Base-by-base conservation (phyloP, 2,113 vertebrate genomes). In the Hoplias malabaricus region DNA sequence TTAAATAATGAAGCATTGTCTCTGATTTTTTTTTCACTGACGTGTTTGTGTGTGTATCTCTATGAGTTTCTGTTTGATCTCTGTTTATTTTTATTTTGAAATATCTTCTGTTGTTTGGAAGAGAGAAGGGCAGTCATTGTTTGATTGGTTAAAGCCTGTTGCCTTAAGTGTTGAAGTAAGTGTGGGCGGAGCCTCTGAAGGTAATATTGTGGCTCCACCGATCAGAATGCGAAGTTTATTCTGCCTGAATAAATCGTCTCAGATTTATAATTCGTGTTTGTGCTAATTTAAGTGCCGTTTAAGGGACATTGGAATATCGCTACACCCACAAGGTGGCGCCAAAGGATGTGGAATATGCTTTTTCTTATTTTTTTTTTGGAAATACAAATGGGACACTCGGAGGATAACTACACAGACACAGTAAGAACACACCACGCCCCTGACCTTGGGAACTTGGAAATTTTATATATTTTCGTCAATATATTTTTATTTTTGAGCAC, bases 161-260 rank as follows among this genome's bases (percentile, higher is more conserved):
- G 79, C 66, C 50, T 76, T 72, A 79, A 67, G 56, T 23, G 59
- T 66, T 31, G 40, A 70, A 23, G 31, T 19, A 46, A 33, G 33
- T 85, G 84, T 53, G 80, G 83, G 48, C 46, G 2, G 13, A 29
- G 33, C 34, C 5, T 85, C 86, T 10, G 8, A 7, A n/a, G 36
- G 10, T 65, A 8, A 43, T 16, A 7, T 31, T 9, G 29, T 2
- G 36, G 12, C 72, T 63, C 59, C 42, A 65, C 72, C 46, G 31
- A 82, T 88, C 75, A 87, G 88, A 84, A 14, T 56, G 42, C 57
- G 40, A 43, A 59, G 33, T 69, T 43, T 65, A 27, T 65, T 5
- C 21, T 2, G 53, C 3, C 73, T 29, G 48, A 56, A 33, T 82
- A 82, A 78, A 82, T 34, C 48, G 48, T 82, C 73, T 75, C 38